Evolutionary conservation across 2,113 vertebrate genomes (phyloP).

Genomic region (human (Homo sapiens)): DNA sequence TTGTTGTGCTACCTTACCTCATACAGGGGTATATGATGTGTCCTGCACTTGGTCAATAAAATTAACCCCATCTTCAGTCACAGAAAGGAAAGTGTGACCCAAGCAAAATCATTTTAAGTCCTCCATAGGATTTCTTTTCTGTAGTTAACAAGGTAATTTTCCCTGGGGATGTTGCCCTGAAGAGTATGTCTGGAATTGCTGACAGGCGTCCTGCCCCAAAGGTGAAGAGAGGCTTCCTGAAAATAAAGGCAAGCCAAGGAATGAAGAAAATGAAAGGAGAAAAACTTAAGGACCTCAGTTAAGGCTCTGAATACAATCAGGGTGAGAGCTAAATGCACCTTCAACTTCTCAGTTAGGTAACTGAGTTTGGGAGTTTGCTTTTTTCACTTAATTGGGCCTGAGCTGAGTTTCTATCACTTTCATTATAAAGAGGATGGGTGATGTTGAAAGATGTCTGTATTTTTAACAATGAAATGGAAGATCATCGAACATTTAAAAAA

Average conservation of each 20-base stretch:
- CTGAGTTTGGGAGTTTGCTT: background rate
- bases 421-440: background rate
- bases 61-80: background rate
- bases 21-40: background rate
- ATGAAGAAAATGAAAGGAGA: background rate
- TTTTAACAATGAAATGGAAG: constrained; percentile 1
- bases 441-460: background rate
- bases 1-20: background rate
- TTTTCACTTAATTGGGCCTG: background rate
- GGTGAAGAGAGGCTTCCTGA: background rate
- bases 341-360: background rate
- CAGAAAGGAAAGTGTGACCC: background rate
- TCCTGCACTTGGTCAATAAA: background rate
- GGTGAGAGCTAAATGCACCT: background rate
- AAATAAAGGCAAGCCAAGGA: background rate
- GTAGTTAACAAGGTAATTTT: background rate
- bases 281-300: background rate
- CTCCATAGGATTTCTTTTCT: background rate
- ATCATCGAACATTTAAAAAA: background rate
- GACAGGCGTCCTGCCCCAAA: background rate
- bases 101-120: background rate
- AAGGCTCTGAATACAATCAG: background rate
- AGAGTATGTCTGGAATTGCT: background rate
- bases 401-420: background rate
- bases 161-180: background rate